Evolutionary conservation across 2,113 vertebrate genomes (phyloP), one percentile per base, ranked within the genome.

Genomic region (Asarcornis scutulata): DNA sequence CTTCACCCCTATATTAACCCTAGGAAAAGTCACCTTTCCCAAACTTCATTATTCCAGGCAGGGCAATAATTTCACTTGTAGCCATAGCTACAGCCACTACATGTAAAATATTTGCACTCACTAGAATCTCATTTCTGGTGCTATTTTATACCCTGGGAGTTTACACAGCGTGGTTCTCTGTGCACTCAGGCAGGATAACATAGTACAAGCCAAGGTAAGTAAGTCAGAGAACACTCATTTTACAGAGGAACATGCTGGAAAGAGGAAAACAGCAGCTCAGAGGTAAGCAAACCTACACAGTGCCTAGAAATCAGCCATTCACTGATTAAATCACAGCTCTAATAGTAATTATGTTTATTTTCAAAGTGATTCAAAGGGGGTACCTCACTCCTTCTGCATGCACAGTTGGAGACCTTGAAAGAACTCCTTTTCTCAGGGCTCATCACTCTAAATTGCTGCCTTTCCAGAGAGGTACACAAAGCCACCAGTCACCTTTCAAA

Each of bases 401-500:
- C 32, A 60, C n/a, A 58, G 9, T 46, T 56, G 16, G 58, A 95
- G 34, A 75, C 48, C 48, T 86, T 91, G 76, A 88, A 94, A 78
- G 17, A 81, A 64, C 72, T 83, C 32, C 71, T 7, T 84, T 95
- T 72, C 66, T 91, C 38, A 91, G 38, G 78, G 32, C 32, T 89
- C 72, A 64, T 71, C 52, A 48, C 26, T 83, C 72, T 68, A 56
- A 90, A 86, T n/a, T 72, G 13, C 46, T 94, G 60, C 26, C 11
- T 94, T 81, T 83, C 58, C 67, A 88, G 78, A 6, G 32, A 26
- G 67, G 26, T 58, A 60, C 53, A 53, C 23, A 53, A 83, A 90
- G 53, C 72, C 73, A 91, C 82, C 16, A 53, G 62, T 17, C 83
- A 84, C 83, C 83, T 92, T 90, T 88, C 38, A 91, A 84, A 88